Conservation (phyloP, 2,113 vertebrate genomes). For the Chloropsis cyanopogon region DNA sequence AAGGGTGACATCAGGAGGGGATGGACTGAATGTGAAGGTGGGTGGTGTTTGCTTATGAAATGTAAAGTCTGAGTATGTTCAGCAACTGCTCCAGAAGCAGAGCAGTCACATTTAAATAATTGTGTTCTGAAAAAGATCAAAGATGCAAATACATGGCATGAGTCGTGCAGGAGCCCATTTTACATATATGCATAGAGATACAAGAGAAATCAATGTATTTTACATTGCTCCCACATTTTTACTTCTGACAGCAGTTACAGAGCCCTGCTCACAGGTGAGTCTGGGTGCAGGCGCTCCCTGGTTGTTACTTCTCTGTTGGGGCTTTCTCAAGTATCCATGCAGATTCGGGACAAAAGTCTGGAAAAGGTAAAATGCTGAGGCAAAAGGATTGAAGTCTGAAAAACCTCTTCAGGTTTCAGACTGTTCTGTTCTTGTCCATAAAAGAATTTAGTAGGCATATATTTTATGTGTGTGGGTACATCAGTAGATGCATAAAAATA, state of each 20-base stretch:
- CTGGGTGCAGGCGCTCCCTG: rapidly evolving
- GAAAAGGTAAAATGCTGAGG: not conserved
- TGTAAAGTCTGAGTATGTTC: not conserved
- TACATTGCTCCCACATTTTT: not conserved
- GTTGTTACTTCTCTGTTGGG: not conserved
- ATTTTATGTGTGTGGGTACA: conserved; percentile 25
- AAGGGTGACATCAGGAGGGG: not conserved
- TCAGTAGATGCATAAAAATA: conserved; percentile 51
- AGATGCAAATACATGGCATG: not conserved
- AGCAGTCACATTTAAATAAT: not conserved
- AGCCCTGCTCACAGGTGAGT: not conserved
- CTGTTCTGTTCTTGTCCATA: conserved; percentile 6
- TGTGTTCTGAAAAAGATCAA: not conserved
- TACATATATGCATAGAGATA: not conserved
- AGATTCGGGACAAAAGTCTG: not conserved
- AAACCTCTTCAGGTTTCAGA: conserved; percentile 21
- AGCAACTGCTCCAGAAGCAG: not conserved
- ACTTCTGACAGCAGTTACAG: not conserved
- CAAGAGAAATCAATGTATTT: not conserved
- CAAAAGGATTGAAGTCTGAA: not conserved
- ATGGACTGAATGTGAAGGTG: not conserved
- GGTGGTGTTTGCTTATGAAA: not conserved
- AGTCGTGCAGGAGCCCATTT: not conserved
- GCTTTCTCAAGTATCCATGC: rapidly evolving
- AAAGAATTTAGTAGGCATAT: conserved; percentile 43